Base-by-base conservation (phyloP, 2,113 vertebrate species). In the Melanocharis versteri region DNA sequence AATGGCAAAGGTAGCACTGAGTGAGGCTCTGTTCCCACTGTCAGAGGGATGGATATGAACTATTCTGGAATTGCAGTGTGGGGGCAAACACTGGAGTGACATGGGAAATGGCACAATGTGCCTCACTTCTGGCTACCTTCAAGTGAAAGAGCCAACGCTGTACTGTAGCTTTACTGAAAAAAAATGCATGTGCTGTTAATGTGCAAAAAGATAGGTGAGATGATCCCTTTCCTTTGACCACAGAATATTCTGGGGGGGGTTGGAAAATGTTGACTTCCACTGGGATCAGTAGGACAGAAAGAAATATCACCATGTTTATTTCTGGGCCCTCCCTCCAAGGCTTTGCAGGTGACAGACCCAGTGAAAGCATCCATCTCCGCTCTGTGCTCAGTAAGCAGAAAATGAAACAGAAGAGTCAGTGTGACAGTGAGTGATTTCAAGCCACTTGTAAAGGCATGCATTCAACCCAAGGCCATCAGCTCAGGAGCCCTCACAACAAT, bases 301-400 rank as follows among this genome's bases (percentile, higher is more conserved):
- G 82, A 95, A 96, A 96, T 84, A 95, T 90, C 72, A 88, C 44
- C 28, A 27, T 79, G 75, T 85, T 95, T 96, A 62, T 95, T 94
- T 90, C 77, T 89, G 56, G 85, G 64, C 37, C 56, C 82, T 91
- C 61, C 78, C 89, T 91, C 47, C 61, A 93, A 94, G 87, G 91
- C 85, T 94, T 92, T 96, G 66, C 45, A 77, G 80, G 83, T 96
- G 91, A 97, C 87, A 94, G 87, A 89, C n/a, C 44, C 70, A 58
- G 93, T 66, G 87, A 94, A 97, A 96, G 73, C 91, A 97, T 97
- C 89, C 92, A 96, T 96, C 94, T 97, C 93, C 17, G 1, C 83
- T 97, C 80, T 94, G 94, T 96, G 95, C 91, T 97, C 95, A 96
- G 94, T 92, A 97, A 95, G 95, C 96, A 97, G 96, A 97, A 97